phyloP scores from a whole-genome alignment of 2,113 vertebrate genomes.

The Paradoxurus hermaphroditus region DNA sequence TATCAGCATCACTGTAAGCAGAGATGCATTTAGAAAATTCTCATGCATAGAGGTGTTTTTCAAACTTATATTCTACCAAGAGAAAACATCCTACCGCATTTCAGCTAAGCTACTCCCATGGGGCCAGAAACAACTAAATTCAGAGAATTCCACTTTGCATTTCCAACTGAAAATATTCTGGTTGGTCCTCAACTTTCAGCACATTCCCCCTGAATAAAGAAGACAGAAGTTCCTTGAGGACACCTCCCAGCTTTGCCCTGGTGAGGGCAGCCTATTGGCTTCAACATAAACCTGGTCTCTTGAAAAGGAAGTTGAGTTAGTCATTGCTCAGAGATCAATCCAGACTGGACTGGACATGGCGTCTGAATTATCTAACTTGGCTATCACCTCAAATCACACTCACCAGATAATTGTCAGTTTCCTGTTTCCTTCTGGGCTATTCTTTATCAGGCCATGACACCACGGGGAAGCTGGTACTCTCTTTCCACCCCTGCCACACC shows the following conservation, averaged over 20 bases:
- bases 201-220: not conserved
- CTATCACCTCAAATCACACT: not conserved
- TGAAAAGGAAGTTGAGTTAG: not conserved
- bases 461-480: not conserved
- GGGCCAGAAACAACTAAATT: not conserved
- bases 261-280: not conserved
- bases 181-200: not conserved
- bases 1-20: not conserved
- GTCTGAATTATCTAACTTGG: not conserved
- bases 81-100: conserved; percentile 30
- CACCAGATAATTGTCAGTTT: not conserved
- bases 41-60: not conserved
- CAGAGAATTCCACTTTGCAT: conserved; percentile 3
- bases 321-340: not conserved
- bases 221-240: not conserved
- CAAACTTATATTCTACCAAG: conserved; percentile 14
- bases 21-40: conserved; percentile 12
- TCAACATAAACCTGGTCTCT: not conserved
- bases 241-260: not conserved
- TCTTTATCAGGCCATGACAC: not conserved
- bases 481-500: not conserved
- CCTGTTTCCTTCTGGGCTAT: not conserved
- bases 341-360: not conserved
- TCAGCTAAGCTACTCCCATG: not conserved
- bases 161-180: not conserved